A percentile compares a stretch with the other conserved stretches of the same genome.
phyloP scores from a whole-genome alignment of 1,140 invertebrate genomes.

The Triops cancriformis region DNA sequence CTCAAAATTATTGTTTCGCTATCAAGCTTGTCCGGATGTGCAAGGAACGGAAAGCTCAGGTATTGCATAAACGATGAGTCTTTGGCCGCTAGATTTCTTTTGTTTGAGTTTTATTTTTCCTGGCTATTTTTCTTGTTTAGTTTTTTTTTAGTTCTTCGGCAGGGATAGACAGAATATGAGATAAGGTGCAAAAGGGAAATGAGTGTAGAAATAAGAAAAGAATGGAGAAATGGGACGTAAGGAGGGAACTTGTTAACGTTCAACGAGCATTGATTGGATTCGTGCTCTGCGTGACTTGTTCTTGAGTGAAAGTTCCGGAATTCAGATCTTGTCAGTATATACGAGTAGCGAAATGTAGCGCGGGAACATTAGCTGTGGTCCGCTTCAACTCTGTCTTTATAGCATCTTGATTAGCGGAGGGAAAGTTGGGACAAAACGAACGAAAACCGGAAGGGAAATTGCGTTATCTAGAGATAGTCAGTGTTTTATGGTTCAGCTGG shows the following conservation, averaged over 20 bases:
- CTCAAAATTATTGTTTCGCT: constrained; percentile 67
- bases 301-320: background rate
- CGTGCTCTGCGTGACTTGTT: constrained; percentile 26
- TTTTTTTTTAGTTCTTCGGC: background rate
- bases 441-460: no score
- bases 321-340: background rate
- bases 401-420: no score
- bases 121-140: background rate
- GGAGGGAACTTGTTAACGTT: background rate
- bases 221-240: background rate
- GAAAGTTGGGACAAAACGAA: no score
- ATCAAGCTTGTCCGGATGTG: constrained; percentile 85
- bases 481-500: no score
- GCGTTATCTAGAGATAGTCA: no score
- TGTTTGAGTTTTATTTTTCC: background rate
- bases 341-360: no score
- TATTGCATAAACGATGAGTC: constrained; percentile 32
- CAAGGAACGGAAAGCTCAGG: constrained; percentile 55
- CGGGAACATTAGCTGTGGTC: no score
- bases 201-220: background rate
- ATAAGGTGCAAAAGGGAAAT: background rate
- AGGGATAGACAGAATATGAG: background rate
- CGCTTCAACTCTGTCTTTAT: no score
- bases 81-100: background rate
- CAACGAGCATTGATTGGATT: constrained; percentile 25